These are phyloP conservation scores for Drosophila baimaii DNA, from an alignment of 1,140 invertebrate genomes.

Conservation along the genomic window DNA sequence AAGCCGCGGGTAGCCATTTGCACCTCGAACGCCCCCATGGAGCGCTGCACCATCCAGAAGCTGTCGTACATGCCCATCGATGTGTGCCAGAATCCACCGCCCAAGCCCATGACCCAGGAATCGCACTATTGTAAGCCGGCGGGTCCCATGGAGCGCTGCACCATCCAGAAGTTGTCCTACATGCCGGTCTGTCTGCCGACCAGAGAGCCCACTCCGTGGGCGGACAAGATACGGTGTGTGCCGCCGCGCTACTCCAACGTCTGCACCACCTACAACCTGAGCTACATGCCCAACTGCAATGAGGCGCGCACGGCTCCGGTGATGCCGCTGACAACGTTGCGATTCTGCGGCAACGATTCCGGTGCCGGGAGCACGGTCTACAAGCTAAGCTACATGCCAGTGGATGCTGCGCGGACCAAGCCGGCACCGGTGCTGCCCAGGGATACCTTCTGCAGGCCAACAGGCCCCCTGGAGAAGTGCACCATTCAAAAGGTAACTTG, in stretches of 20 bases:
- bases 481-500: constrained; percentile 86
- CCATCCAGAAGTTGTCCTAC: constrained; percentile 87
- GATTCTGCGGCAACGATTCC: constrained; percentile 63
- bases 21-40: constrained; percentile 85
- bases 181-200: constrained; percentile 85
- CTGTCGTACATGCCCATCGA: constrained; percentile 86
- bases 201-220: constrained; percentile 86
- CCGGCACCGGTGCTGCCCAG: constrained; percentile 83
- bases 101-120: constrained; percentile 80
- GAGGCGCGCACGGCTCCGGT: constrained; percentile 83
- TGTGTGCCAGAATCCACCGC: constrained; percentile 78
- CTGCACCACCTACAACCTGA: constrained; percentile 79
- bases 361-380: constrained; percentile 83
- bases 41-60: constrained; percentile 85
- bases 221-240: constrained; percentile 74
- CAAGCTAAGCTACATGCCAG: constrained; percentile 86
- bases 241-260: constrained; percentile 75
- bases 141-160: constrained; percentile 83
- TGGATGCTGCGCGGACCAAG: constrained; percentile 76
- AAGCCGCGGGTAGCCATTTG: constrained; percentile 86
- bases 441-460: constrained; percentile 84
- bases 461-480: constrained; percentile 76
- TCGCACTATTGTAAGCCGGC: constrained; percentile 84
- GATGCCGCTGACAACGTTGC: constrained; percentile 72
- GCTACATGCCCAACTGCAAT: constrained; percentile 85